Conservation (phyloP, 2,113 vertebrate genomes). For the Passerina amoena region DNA sequence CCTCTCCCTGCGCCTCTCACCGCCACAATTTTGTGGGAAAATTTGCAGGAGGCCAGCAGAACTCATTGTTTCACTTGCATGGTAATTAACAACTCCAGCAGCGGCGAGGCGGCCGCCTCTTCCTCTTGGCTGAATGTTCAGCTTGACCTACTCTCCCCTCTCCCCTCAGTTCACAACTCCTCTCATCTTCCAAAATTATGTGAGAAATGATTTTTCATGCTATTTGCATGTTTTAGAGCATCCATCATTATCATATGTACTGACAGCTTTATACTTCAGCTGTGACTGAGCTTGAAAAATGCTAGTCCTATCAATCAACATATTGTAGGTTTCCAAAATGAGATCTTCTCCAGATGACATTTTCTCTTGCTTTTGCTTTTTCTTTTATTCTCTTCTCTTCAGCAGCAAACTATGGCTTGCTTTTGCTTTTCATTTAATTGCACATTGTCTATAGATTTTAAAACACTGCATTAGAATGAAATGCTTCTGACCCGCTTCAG, state of each 20-base stretch:
- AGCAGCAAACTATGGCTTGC: conserved; percentile 4
- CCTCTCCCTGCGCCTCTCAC: neutral
- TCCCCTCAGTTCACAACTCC: conserved; percentile 57
- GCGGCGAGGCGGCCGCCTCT: neutral
- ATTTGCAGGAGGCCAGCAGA: neutral
- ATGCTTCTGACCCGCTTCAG: neutral
- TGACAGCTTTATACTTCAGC: conserved; percentile 72
- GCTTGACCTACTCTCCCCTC: conserved; percentile 49
- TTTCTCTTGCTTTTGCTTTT: conserved; percentile 22
- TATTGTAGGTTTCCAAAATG: conserved; percentile 58
- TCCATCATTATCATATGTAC: conserved; percentile 68
- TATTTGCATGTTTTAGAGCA: conserved; percentile 73
- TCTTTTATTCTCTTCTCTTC: conserved; percentile 33
- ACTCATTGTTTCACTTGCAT: conserved; percentile 41
- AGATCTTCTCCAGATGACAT: conserved; percentile 37
- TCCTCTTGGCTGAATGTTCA: conserved; percentile 54
- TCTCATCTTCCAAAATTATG: conserved; percentile 71
- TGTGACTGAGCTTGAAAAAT: conserved; percentile 73
- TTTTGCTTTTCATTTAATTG: conserved; percentile 53
- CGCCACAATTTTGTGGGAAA: conserved; percentile 47
- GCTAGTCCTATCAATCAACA: conserved; percentile 66
- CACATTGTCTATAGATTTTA: neutral
- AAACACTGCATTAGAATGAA: neutral
- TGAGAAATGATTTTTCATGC: conserved; percentile 66
- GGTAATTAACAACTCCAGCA: conserved; percentile 55